These are phyloP conservation scores for Chaetogeoica ovagalla DNA, from an alignment of 2,888 invertebrate genomes.

Conservation along the genomic window DNA sequence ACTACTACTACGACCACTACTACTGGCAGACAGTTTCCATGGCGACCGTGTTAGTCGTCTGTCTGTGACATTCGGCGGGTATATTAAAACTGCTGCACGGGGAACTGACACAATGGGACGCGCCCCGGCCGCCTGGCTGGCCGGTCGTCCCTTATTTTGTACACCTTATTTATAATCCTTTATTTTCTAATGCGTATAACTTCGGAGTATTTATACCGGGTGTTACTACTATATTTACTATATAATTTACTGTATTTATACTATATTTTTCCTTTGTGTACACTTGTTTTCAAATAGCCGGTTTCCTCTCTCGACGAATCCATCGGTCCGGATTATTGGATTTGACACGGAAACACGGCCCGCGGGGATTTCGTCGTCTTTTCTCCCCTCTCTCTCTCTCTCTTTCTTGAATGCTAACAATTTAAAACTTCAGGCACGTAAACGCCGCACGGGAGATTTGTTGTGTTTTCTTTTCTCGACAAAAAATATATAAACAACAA, in stretches of 20 bases:
- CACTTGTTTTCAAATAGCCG: neutral
- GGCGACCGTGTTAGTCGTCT: conserved; percentile 37
- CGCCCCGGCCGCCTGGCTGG: conserved; percentile 13
- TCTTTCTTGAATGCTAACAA: conserved; percentile 11
- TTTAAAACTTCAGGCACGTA: conserved; percentile 43
- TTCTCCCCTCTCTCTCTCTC: neutral
- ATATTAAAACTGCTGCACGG: conserved; percentile 33
- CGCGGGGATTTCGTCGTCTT: conserved; percentile 32
- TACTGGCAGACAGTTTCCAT: conserved; percentile 44
- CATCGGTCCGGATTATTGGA: conserved; percentile 41
- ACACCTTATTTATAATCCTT: conserved; percentile 24
- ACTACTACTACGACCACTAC: too few relatives aligned
- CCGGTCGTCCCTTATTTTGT: neutral
- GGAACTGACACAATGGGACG: conserved; percentile 15
- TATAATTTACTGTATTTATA: conserved; percentile 18
- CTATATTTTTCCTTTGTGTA: neutral
- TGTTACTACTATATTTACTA: conserved; percentile 29
- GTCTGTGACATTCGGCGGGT: conserved; percentile 49
- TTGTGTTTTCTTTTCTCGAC: neutral
- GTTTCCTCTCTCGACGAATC: conserved; percentile 1
- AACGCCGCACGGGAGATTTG: too few relatives aligned
- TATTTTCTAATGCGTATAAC: conserved; percentile 31
- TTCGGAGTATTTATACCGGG: neutral
- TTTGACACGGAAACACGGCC: conserved; percentile 43
- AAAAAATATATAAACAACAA: conserved; percentile 5